Base-by-base conservation (phyloP, 2,888 invertebrate genomes). In the Patella depressa region DNA sequence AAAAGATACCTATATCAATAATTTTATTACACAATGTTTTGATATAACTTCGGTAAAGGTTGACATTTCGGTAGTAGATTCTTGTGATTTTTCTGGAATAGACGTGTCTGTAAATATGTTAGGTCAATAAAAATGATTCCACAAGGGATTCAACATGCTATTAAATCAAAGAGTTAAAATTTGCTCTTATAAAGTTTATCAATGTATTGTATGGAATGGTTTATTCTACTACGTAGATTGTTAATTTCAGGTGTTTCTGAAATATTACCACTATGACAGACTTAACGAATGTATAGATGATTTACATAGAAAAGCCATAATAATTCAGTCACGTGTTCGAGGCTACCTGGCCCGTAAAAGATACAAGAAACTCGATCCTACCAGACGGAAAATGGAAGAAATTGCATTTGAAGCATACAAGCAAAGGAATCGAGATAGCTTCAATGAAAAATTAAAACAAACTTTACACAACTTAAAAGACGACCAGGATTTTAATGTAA, bases 261-360 rank as follows among this genome's bases (percentile, higher is more conserved):
- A 79, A 45, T 80, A 81, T 74, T 57, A 75, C 2, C 82, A 83
- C 53, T 74, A 80, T n/a, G 83, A 82, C 72, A 76, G 69, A 54
- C 75, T 84, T 19, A 83, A 82, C 72, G 71, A 74, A 1, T 78
- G 77, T 5, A 77, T 82, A 2, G 69, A 73, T 53, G 79, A 79
- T 53, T 24, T 82, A 24, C 81, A 85, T 45, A 73, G 54, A 57
- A 80, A 83, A 54, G 82, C 79, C 24, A 78, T 75, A 34, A 55
- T 79, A 9, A 74, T 83, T 15, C 85, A 85, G 77, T 81, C 80
- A 24, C 75, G 76, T 15, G 79, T 85, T 7, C 75, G 85, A n/a
- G 83, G 83, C 2, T 81, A 77, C 75, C 82, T 82, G 2, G 82
- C 78, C 34, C 79, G 85, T 17, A 75, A 75, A 17, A 78, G 74